A percentile compares a stretch with the other conserved stretches of the same genome.
Evolutionary conservation across 2,113 vertebrate species (phyloP).

Genomic region (Ptilonorhynchus violaceus): DNA sequence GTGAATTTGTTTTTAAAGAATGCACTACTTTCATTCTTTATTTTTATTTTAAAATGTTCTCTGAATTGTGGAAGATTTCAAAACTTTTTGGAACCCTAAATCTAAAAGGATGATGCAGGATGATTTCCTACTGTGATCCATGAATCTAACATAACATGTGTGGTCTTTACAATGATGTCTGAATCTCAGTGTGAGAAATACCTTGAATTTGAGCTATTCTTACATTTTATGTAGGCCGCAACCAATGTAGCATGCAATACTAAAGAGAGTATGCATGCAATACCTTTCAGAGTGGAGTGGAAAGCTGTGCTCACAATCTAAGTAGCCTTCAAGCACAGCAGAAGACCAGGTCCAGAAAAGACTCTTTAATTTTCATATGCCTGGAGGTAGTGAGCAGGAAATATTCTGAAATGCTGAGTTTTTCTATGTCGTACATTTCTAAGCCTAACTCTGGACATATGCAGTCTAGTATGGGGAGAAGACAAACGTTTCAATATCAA

Average conservation of each 20-base stretch:
- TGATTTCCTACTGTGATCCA: background rate
- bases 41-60: background rate
- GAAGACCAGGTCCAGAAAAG: background rate
- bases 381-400: background rate
- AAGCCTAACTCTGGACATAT: background rate
- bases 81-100: background rate
- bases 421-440: background rate
- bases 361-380: background rate
- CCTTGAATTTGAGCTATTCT: background rate
- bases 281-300: background rate
- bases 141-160: background rate
- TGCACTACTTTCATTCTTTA: accelerated
- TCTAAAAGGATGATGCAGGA: background rate
- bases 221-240: background rate
- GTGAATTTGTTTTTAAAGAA: background rate
- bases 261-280: too few species aligned
- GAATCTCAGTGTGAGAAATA: background rate
- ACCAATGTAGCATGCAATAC: background rate
- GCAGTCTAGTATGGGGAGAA: background rate
- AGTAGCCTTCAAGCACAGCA: background rate
- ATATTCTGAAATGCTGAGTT: background rate
- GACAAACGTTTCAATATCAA: background rate
- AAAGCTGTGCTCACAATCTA: background rate
- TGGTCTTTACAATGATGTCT: background rate
- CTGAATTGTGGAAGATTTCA: background rate